Conservation (phyloP, 1,140 invertebrate species). For the Lerema accius region DNA sequence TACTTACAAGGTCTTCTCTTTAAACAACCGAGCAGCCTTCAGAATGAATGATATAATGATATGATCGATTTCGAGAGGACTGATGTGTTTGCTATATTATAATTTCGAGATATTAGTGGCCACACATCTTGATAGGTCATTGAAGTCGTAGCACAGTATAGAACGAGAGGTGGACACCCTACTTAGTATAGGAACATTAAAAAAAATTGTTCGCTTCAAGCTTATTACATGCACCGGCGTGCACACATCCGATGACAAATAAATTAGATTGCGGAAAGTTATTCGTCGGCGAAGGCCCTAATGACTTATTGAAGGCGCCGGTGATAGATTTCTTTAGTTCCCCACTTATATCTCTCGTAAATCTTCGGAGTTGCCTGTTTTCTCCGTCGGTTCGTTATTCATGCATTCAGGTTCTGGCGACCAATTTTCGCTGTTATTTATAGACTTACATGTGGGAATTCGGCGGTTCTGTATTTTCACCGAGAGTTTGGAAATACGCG, state of each 20-base stretch:
- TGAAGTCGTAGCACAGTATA: no score
- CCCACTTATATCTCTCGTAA: constrained; percentile 25
- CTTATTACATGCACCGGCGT: no score
- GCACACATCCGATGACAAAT: constrained; percentile 21
- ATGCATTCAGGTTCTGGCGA: constrained; percentile 9
- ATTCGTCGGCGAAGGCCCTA: constrained; percentile 16
- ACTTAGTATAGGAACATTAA: no score
- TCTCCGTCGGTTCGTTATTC: constrained; percentile 23
- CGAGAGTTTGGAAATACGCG: background rate
- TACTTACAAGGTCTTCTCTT: no score
- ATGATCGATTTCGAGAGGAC: no score
- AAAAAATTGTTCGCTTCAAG: no score
- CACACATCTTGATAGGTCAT: no score
- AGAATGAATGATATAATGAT: no score
- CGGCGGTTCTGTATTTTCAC: background rate
- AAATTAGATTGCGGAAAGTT: constrained; percentile 26
- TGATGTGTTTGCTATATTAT: no score
- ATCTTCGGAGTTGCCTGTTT: constrained; percentile 17
- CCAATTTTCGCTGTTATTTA: background rate
- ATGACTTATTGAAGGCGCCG: constrained; percentile 28
- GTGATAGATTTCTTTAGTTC: constrained; percentile 28
- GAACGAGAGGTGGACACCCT: no score
- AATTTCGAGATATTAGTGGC: no score
- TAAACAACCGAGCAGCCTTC: no score
- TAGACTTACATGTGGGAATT: background rate